Conservation (phyloP, 2,888 invertebrate genomes). For the Parochlus steinenii region DNA sequence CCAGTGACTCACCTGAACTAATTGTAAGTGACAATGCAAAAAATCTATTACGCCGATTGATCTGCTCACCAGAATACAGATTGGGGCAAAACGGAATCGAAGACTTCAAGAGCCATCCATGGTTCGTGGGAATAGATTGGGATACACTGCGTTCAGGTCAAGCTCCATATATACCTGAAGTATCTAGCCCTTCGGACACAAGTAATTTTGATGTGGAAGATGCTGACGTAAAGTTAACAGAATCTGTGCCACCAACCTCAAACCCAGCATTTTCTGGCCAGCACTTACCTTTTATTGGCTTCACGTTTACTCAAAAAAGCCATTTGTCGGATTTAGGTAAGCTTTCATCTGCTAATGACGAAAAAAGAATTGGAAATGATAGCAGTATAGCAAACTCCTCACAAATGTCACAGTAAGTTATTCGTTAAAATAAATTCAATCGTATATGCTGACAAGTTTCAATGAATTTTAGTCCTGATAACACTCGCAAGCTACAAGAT, state of each 20-base stretch:
- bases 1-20: slow-evolving; percentile 49
- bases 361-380: slow-evolving; percentile 11
- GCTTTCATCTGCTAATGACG: slow-evolving; percentile 12
- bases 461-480: slow-evolving; percentile 10
- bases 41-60: slow-evolving; percentile 75
- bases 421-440: slow-evolving; percentile 1
- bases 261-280: slow-evolving; percentile 88
- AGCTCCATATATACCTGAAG: slow-evolving; percentile 79
- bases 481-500: slow-evolving; percentile 43
- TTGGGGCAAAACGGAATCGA: slow-evolving; percentile 81
- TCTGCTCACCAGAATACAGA: slow-evolving; percentile 74
- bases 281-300: slow-evolving; percentile 89
- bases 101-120: slow-evolving; percentile 85
- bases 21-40: slow-evolving; percentile 83
- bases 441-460: slow-evolving; percentile 22
- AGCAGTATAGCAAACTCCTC: slow-evolving; percentile 13
- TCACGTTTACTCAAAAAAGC: slow-evolving; percentile 67
- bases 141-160: slow-evolving; percentile 63
- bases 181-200: slow-evolving; percentile 82
- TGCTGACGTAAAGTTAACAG: slow-evolving; percentile 58
- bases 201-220: slow-evolving; percentile 95
- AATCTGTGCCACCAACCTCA: slow-evolving; percentile 76
- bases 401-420: background rate
- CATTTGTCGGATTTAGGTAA: slow-evolving; percentile 32
- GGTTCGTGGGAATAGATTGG: slow-evolving; percentile 87